phyloP scores from a whole-genome alignment of 2,888 invertebrate genomes.

The Andrena minutula region DNA sequence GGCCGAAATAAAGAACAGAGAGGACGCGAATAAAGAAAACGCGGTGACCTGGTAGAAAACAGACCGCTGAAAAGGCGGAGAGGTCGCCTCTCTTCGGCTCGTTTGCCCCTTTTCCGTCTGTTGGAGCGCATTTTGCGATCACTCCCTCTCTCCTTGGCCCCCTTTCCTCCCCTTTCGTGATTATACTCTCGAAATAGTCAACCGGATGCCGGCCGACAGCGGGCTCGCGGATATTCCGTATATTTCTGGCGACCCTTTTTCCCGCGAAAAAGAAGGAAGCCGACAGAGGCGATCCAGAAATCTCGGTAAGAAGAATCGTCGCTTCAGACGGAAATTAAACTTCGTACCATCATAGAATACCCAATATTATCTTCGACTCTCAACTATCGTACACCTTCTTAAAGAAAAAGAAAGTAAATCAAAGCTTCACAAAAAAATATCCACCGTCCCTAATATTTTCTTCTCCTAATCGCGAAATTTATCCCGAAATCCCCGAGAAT shows the following conservation, averaged over 20 bases:
- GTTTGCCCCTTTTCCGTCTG: constrained; percentile 60
- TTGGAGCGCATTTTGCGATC: constrained; percentile 72
- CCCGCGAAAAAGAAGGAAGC: constrained; percentile 58
- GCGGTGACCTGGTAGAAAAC: constrained; percentile 6
- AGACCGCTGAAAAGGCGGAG: constrained; percentile 31
- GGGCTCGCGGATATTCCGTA: constrained; percentile 74
- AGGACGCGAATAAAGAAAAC: constrained; percentile 33
- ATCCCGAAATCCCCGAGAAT: neutral
- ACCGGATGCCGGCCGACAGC: constrained; percentile 80
- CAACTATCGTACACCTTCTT: too few species aligned
- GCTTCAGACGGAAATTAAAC: neutral
- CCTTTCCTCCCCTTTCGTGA: constrained; percentile 75
- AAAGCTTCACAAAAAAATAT: neutral
- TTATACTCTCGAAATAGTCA: constrained; percentile 84
- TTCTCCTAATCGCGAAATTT: neutral
- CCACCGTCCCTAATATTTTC: neutral
- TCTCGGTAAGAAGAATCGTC: constrained; percentile 21
- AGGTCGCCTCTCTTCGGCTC: constrained; percentile 16
- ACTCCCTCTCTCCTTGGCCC: constrained; percentile 38
- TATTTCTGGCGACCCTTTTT: constrained; percentile 79
- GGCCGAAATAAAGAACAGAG: constrained; percentile 32
- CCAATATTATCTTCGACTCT: too few species aligned
- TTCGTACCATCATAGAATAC: too few species aligned
- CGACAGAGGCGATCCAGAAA: constrained; percentile 19
- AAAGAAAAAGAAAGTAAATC: neutral